Conservation (phyloP, 2,113 vertebrate species). For the Sakesphorus luctuosus region DNA sequence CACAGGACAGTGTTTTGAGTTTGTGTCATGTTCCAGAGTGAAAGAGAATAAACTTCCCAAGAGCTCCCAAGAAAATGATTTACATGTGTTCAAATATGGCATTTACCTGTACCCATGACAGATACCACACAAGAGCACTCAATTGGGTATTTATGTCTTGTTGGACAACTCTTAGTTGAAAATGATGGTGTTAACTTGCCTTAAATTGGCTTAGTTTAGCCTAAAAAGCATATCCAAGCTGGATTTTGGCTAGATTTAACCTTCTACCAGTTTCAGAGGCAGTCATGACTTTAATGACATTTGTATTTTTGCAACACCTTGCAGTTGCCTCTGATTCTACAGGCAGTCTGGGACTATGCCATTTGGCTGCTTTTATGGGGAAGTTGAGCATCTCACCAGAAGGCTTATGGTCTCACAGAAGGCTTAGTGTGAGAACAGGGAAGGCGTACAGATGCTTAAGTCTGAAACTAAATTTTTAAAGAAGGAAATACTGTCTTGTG, state of each 20-base stretch:
- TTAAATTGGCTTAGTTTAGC: neutral
- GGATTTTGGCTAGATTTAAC: neutral
- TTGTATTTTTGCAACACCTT: neutral
- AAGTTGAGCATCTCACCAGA: neutral
- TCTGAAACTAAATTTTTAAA: neutral
- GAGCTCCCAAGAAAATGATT: neutral
- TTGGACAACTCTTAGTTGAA: neutral
- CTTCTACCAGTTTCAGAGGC: neutral
- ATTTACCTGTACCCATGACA: neutral
- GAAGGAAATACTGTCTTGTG: neutral
- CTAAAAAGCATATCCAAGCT: neutral
- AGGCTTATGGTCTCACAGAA: neutral
- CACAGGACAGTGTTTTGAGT: neutral
- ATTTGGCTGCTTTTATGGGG: neutral
- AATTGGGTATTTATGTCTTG: neutral
- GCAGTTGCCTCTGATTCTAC: neutral
- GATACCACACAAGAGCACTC: neutral
- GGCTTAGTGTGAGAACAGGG: neutral
- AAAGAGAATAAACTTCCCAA: neutral
- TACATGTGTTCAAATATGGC: accelerated
- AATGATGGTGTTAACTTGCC: neutral
- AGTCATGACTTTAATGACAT: neutral
- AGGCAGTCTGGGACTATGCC: neutral
- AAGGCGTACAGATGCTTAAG: neutral
- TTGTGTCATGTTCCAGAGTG: neutral